phyloP scores from a whole-genome alignment of 1,140 invertebrate genomes.

The Camponotus pennsylvanicus region DNA sequence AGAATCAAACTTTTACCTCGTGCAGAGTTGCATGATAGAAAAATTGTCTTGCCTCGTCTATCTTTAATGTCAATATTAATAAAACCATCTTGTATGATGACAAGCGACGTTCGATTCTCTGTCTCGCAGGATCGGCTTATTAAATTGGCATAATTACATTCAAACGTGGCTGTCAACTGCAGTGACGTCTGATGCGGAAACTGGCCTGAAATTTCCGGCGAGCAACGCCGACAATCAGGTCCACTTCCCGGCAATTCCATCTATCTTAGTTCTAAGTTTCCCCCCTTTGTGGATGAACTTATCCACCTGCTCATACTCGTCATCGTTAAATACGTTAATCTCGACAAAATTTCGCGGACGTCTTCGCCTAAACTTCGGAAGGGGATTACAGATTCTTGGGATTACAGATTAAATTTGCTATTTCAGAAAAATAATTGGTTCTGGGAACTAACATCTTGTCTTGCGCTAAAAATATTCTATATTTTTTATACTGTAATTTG shows the following conservation, averaged over 20 bases:
- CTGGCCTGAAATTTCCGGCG: slow-evolving; percentile 47
- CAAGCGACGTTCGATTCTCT: slow-evolving; percentile 2
- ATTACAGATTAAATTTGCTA: background rate
- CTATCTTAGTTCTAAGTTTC: slow-evolving; percentile 33
- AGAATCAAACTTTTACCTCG: background rate
- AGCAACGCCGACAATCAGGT: slow-evolving; percentile 53
- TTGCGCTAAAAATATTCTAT: background rate
- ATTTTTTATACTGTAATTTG: background rate
- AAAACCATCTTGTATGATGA: background rate
- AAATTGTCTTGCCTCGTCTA: background rate
- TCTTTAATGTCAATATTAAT: background rate
- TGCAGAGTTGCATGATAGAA: background rate
- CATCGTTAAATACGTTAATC: slow-evolving; percentile 18
- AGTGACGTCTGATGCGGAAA: slow-evolving; percentile 35
- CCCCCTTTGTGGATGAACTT: slow-evolving; percentile 40
- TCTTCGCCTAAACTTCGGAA: slow-evolving; percentile 14
- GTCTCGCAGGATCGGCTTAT: slow-evolving; percentile 15
- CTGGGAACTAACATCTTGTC: background rate
- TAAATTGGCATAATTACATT: slow-evolving; percentile 51
- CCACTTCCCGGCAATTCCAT: slow-evolving; percentile 49
- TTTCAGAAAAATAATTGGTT: slow-evolving; percentile 14
- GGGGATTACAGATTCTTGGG: background rate
- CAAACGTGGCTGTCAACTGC: slow-evolving; percentile 32
- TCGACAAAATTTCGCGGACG: slow-evolving; percentile 27
- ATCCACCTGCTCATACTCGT: slow-evolving; percentile 33